These are phyloP conservation scores for Venustaconcha ellipsiformis DNA, from an alignment of 1,140 invertebrate genomes.

Conservation along the genomic window DNA sequence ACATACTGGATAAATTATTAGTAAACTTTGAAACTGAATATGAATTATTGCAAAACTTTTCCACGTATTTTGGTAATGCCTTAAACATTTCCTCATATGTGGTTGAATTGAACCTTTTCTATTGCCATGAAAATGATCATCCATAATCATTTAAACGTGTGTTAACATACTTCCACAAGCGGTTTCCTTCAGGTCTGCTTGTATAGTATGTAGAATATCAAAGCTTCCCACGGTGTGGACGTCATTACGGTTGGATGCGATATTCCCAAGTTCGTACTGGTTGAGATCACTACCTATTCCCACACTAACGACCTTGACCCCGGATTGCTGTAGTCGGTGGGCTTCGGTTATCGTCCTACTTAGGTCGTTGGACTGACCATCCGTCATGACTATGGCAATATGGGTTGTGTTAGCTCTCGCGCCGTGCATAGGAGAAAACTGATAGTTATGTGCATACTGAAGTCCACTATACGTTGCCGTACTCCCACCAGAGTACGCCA, in stretches of 20 bases:
- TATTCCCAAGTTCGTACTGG: slow-evolving; percentile 21
- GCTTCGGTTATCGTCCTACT: not conserved
- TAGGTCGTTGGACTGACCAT: not conserved
- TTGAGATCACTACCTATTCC: slow-evolving; percentile 28
- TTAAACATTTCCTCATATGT: too few relatives aligned
- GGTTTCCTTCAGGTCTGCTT: slow-evolving; percentile 14
- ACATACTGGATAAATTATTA: too few relatives aligned
- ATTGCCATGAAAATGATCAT: too few relatives aligned
- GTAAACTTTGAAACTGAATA: too few relatives aligned
- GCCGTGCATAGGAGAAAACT: not conserved
- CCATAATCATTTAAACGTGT: too few relatives aligned
- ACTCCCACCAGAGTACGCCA: not conserved
- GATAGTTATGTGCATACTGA: not conserved
- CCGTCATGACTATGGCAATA: not conserved
- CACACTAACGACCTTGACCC: slow-evolving; percentile 19
- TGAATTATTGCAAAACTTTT: too few relatives aligned
- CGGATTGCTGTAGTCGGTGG: not conserved
- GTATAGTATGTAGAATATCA: slow-evolving; percentile 15
- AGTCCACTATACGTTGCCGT: not conserved
- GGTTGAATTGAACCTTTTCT: too few relatives aligned
- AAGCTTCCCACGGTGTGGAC: slow-evolving; percentile 25
- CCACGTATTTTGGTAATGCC: too few relatives aligned
- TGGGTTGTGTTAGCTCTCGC: not conserved
- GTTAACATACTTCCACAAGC: slow-evolving; percentile 17
- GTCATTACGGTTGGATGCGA: slow-evolving; percentile 18